These are phyloP conservation scores for Mythimna pallens DNA, from an alignment of 2,888 invertebrate species.

Conservation along the genomic window DNA sequence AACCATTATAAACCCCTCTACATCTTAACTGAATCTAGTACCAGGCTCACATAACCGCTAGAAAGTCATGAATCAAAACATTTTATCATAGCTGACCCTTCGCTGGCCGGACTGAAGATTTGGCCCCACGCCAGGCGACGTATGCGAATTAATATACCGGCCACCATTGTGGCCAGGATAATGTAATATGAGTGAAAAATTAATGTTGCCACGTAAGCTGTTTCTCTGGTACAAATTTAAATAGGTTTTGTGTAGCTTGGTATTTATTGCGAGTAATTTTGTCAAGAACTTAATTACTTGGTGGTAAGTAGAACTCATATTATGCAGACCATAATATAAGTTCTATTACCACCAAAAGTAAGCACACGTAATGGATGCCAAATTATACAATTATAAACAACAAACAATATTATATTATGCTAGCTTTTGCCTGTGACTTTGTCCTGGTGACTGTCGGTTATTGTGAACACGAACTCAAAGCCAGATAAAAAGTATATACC, in stretches of 20 bases:
- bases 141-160: slow-evolving; percentile 52
- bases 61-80: slow-evolving; percentile 52
- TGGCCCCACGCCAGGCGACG: slow-evolving; percentile 59
- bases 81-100: slow-evolving; percentile 52
- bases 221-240: slow-evolving; percentile 8
- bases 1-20: too few relatives aligned
- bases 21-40: neutral
- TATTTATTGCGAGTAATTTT: neutral
- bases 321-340: too few relatives aligned
- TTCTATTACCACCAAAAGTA: too few relatives aligned
- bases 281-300: too few relatives aligned
- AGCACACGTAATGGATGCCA: too few relatives aligned
- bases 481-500: too few relatives aligned
- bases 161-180: slow-evolving; percentile 45
- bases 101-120: slow-evolving; percentile 52
- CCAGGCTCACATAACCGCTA: slow-evolving; percentile 11
- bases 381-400: too few relatives aligned
- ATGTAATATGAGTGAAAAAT: slow-evolving; percentile 48
- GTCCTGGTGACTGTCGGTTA: too few relatives aligned
- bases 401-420: too few relatives aligned
- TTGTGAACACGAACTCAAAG: too few relatives aligned
- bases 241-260: slow-evolving; percentile 7
- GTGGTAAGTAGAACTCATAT: too few relatives aligned
- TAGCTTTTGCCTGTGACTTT: too few relatives aligned
- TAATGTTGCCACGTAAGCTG: slow-evolving; percentile 27